These are phyloP conservation scores for Aradus depressus DNA, from an alignment of 2,888 invertebrate genomes.

Conservation along the genomic window DNA sequence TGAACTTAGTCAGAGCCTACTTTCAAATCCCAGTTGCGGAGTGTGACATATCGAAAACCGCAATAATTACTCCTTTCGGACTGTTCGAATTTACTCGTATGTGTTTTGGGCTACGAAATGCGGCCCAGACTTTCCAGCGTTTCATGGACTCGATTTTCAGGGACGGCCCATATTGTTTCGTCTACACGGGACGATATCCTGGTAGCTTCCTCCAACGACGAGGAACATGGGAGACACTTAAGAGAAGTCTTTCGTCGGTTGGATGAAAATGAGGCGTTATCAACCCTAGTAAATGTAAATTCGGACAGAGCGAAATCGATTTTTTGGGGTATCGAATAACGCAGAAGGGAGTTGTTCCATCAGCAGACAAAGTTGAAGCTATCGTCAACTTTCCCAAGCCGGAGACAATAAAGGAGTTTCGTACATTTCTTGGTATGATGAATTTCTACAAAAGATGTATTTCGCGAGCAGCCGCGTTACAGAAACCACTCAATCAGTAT, in stretches of 20 bases:
- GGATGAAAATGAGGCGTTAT: too few relatives aligned
- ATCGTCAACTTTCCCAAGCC: constrained; percentile 26
- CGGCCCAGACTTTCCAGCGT: too few relatives aligned
- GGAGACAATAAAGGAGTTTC: constrained; percentile 31
- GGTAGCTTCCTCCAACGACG: constrained; percentile 22
- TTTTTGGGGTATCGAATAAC: constrained; percentile 20
- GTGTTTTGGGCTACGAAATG: constrained; percentile 25
- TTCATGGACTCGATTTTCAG: constrained; percentile 31
- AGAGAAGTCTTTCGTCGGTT: too few relatives aligned
- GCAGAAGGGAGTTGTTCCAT: constrained; percentile 13
- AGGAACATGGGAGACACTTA: constrained; percentile 6
- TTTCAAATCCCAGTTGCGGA: constrained; percentile 29
- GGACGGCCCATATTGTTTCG: constrained; percentile 26
- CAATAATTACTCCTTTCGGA: too few relatives aligned
- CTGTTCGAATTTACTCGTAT: constrained; percentile 25
- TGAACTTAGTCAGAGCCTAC: constrained; percentile 35
- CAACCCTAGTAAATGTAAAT: too few relatives aligned
- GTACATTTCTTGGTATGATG: constrained; percentile 34
- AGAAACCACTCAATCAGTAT: constrained; percentile 12
- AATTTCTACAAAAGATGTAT: constrained; percentile 36
- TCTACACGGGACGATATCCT: constrained; percentile 30
- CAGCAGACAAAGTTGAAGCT: constrained; percentile 10
- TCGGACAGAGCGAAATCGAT: neutral
- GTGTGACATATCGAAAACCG: constrained; percentile 31
- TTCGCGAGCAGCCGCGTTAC: constrained; percentile 33